Base-by-base conservation (phyloP, 2,888 invertebrate species). In the Dicyrtoma fusca region DNA sequence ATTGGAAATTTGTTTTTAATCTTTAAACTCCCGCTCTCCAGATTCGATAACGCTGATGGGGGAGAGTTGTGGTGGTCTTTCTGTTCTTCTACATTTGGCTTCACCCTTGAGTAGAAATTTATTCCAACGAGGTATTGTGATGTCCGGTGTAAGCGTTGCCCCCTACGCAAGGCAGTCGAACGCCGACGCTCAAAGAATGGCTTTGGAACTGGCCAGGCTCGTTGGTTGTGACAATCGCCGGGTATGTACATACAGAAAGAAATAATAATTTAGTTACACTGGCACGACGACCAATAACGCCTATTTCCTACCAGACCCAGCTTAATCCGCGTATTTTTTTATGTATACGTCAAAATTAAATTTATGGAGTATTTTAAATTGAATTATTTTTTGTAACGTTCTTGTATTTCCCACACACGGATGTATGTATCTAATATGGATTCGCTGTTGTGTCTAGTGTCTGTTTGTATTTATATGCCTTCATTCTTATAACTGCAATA, bases 41-140 rank as follows among this genome's bases (percentile, higher is more conserved):
- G 78, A 75, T 42, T 49, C 65, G 1, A 59, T 78, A 2, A 78
- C 78, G 0, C n/a, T 72, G 1, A 66, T 77, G 59, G 78, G 78
- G 0, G 78, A 78, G 25, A 75, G 75, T 53, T 69, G 71, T 53
- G 78, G 78, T 0, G 44, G 68, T n/a, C 72, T 72, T 11, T 72
- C 75, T 0, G 75, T 75, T 23, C 57, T 68, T 3, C 66, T 61
- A 19, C 77, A 75, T 47, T 59, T 75, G 14, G 26, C 75, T 1
- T 77, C 77, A 1, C 74, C 75, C 13, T 8, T 72, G 0, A 65
- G 74, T 14, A 72, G 73, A 42, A 61, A 23, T 42, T 69, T 69
- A 14, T 72, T 77, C 34, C 75, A 76, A 23, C 26, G 77, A 14
- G 72, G 66, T 0, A 70, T 76, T 8, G 59, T 76, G 25, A 51